Evolutionary conservation across 2,113 vertebrate genomes (phyloP), one percentile per base, ranked within the genome.

Genomic region (Anoplopoma fimbria): DNA sequence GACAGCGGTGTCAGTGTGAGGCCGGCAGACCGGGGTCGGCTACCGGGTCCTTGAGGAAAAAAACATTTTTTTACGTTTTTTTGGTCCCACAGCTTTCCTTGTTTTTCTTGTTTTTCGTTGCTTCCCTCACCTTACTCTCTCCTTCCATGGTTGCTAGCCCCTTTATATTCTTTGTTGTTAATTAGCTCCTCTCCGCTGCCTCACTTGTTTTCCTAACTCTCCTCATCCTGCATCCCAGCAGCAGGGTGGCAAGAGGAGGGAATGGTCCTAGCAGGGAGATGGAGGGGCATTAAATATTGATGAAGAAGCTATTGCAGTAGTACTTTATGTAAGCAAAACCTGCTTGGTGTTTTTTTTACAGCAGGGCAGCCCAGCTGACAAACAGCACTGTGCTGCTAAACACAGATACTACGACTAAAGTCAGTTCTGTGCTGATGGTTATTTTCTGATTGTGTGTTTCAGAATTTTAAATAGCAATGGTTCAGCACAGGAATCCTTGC

Each of bases 1-100:
- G 90, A 89, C 85, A 87, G 82, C 72, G 0, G 75, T 77, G 82
- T 77, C 60, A 53, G 75, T 83, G 73, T 76, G 77, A 45, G 57
- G 68, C 70, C 68, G 0, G 27, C 72, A 53, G 68, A 58, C 71
- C 0, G 1, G 77, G 40, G 45, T 70, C 38, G 14, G 38, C 58
- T 73, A 3, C 69, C 9, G 45, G 65, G 33, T 74, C 79, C 36
- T 33, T 7, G 0, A 81, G 60, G 64, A 82, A 67, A 14, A 42
- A 45, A 2, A 6, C 29, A 33, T n/a, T 68, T 40, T 40, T 62
- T 38, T 36, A 17, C 45, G 5, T 8, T 49, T 25, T 53, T 38
- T 40, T 33, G 42, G 25, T 60, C 9, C 21, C 67, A 75, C 29
- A 29, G 33, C 61, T 80, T 53, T 58, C n/a, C 33, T 47, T 12